These are phyloP conservation scores for Suncus etruscus DNA, from an alignment of 2,113 vertebrate species.

Conservation along the genomic window DNA sequence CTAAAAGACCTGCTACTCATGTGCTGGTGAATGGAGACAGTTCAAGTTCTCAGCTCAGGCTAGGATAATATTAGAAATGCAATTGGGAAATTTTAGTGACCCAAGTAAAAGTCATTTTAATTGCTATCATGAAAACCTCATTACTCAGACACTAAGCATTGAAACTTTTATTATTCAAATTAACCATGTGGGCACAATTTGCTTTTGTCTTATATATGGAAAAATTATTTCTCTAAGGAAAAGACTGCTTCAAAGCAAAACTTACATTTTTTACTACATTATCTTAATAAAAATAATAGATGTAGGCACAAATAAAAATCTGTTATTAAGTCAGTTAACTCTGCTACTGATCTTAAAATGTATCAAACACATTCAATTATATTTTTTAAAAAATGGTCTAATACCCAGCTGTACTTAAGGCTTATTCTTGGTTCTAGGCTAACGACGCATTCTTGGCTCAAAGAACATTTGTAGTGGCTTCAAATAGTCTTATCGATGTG, in stretches of 20 bases:
- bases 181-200: background rate
- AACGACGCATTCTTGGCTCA: too few species aligned
- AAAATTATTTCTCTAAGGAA: background rate
- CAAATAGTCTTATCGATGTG: too few species aligned
- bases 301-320: background rate
- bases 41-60: too few species aligned
- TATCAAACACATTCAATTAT: background rate
- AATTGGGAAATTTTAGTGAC: background rate
- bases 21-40: too few species aligned
- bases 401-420: too few species aligned
- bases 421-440: too few species aligned
- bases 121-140: background rate
- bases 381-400: background rate
- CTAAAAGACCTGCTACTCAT: background rate
- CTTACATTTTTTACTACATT: slow-evolving; percentile 16
- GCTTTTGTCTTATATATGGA: background rate
- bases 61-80: background rate
- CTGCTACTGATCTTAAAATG: background rate
- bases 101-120: slow-evolving; percentile 8
- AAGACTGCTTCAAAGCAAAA: background rate
- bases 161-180: background rate
- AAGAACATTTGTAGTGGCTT: too few species aligned
- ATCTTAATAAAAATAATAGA: background rate
- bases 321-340: background rate
- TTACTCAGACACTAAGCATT: slow-evolving; percentile 25